phyloP scores from a whole-genome alignment of 2,888 invertebrate species.

The Formica aserva region DNA sequence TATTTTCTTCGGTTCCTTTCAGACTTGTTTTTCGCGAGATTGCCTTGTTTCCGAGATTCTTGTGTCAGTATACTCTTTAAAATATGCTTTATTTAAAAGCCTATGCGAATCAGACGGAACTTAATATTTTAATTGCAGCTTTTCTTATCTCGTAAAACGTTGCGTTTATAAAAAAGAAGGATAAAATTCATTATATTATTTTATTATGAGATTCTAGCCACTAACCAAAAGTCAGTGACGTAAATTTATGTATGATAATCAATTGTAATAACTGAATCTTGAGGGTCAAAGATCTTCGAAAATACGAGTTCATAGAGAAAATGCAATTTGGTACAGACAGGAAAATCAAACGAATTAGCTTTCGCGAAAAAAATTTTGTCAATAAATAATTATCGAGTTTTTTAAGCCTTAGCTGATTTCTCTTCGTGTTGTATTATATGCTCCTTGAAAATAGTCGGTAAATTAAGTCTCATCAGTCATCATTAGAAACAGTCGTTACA shows the following conservation, averaged over 20 bases:
- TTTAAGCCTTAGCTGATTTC: neutral
- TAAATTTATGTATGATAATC: too few relatives aligned
- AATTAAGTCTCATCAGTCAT: conserved; percentile 37
- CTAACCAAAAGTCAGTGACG: neutral
- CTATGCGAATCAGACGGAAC: neutral
- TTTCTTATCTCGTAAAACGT: conserved; percentile 9
- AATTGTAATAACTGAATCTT: conserved; percentile 15
- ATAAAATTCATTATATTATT: neutral
- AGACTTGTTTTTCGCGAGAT: conserved; percentile 12
- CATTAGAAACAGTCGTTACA: conserved; percentile 35
- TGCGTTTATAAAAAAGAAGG: neutral
- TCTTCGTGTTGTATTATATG: neutral
- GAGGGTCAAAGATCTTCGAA: neutral
- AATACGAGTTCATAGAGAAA: neutral
- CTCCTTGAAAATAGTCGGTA: neutral
- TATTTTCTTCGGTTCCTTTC: conserved; percentile 10
- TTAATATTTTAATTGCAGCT: neutral
- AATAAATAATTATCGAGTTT: conserved; percentile 17
- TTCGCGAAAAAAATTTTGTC: neutral
- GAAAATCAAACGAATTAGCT: neutral
- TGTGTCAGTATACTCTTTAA: neutral
- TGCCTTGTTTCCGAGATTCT: conserved; percentile 19
- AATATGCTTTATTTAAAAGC: neutral
- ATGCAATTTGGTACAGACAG: neutral
- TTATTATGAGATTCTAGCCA: neutral